These are phyloP conservation scores for Cichladusa arquata DNA, from an alignment of 2,113 vertebrate species.

Conservation along the genomic window DNA sequence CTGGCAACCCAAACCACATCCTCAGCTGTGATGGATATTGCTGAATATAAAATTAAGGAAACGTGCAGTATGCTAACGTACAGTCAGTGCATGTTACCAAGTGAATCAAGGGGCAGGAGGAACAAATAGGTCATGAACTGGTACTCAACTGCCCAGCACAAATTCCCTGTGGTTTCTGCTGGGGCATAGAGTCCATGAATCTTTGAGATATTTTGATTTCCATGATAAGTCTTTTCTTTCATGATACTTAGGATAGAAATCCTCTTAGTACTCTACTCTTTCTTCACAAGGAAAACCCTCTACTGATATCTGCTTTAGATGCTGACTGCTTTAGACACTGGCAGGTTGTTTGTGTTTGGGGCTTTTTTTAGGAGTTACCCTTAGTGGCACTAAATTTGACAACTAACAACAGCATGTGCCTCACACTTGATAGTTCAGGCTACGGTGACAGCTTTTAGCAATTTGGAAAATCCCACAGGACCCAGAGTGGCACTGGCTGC, in stretches of 20 bases:
- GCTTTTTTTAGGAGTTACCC: slow-evolving; percentile 9
- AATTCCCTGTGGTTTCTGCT: background rate
- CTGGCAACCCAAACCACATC: background rate
- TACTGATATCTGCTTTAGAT: background rate
- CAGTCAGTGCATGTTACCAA: fast-evolving
- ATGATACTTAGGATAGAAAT: background rate
- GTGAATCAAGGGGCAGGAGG: background rate
- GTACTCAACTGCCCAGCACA: background rate
- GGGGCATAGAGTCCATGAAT: background rate
- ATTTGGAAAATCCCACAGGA: slow-evolving; percentile 19
- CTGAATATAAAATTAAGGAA: background rate
- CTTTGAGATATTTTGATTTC: background rate
- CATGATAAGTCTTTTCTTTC: background rate
- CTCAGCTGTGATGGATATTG: background rate
- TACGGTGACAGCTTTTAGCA: slow-evolving; percentile 57
- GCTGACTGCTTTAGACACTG: background rate
- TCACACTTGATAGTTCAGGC: slow-evolving; percentile 56
- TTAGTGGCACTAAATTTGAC: slow-evolving; percentile 64
- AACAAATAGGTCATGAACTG: background rate
- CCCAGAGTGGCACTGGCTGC: background rate
- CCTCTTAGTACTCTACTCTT: background rate
- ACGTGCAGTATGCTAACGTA: background rate
- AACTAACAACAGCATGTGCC: slow-evolving; percentile 47
- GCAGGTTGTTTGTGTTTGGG: background rate
- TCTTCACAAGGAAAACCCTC: background rate